A percentile compares a stretch with the other conserved stretches of the same genome.
Evolutionary conservation across 30 jellyfish, hydroid and myxozoan genomes (phyloP).

Genomic region (Turritopsis dohrnii): DNA sequence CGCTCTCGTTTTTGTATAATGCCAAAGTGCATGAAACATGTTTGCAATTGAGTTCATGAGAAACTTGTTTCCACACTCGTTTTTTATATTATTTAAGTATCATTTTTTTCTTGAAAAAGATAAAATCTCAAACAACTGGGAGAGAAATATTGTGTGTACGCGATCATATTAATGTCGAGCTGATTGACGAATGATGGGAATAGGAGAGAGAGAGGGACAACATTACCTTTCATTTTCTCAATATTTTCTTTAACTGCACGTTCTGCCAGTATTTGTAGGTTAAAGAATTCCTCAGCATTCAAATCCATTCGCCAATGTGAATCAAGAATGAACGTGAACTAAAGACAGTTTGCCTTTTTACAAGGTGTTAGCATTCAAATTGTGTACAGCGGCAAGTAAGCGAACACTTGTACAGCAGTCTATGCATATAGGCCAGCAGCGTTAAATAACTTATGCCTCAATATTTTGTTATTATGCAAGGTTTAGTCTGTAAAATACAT

Average conservation of each 20-base stretch:
- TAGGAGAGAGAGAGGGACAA: not conserved
- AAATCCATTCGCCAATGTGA: slow-evolving; percentile 21
- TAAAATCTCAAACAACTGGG: not conserved
- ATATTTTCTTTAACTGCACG: slow-evolving; percentile 45
- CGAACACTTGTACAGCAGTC: not conserved
- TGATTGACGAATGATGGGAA: not conserved
- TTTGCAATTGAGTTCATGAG: too few relatives aligned
- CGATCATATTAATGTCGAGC: not conserved
- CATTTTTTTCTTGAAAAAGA: too few relatives aligned
- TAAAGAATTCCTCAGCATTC: slow-evolving; percentile 20
- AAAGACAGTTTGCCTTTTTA: not conserved
- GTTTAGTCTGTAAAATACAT: not conserved
- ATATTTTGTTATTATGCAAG: not conserved
- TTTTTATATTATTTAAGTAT: too few relatives aligned
- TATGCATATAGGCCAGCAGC: not conserved
- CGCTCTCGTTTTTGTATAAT: too few relatives aligned
- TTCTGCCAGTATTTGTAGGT: slow-evolving; percentile 46
- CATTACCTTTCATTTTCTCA: slow-evolving; percentile 34
- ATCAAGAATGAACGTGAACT: not conserved
- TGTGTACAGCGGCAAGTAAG: not conserved
- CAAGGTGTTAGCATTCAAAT: not conserved
- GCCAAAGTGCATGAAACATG: too few relatives aligned
- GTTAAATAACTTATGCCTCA: not conserved
- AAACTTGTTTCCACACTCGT: too few relatives aligned
- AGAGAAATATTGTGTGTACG: not conserved